A percentile compares a stretch with the other conserved stretches of the same genome.
Evolutionary conservation across 23 tunicate species (phyloP).

Genomic region (Ciona savignyi): DNA sequence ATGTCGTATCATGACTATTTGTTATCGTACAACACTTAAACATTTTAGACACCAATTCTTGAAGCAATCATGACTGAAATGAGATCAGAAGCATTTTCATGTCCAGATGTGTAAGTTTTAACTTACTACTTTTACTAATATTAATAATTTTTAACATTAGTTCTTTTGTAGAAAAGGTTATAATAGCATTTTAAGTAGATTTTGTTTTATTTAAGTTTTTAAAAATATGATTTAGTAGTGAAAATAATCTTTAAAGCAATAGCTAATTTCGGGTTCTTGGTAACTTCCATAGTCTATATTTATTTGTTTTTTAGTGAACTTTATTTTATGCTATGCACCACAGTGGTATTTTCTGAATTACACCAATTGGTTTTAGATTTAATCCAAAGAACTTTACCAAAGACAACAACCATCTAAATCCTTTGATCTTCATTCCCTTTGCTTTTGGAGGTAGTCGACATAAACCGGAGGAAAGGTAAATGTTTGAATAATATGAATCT

Average conservation of each 20-base stretch:
- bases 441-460: slow-evolving; percentile 68
- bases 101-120: slow-evolving; percentile 39
- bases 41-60: slow-evolving; percentile 52
- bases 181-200: too few relatives aligned
- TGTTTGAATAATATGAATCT: neutral
- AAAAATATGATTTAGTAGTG: too few relatives aligned
- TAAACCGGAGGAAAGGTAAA: slow-evolving; percentile 58
- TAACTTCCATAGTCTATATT: too few relatives aligned
- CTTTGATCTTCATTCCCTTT: slow-evolving; percentile 57
- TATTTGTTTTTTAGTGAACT: too few relatives aligned
- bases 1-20: neutral
- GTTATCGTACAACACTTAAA: neutral
- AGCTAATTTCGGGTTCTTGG: too few relatives aligned
- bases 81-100: slow-evolving; percentile 28
- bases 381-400: slow-evolving; percentile 28
- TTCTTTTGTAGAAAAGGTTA: too few relatives aligned
- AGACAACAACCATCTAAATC: slow-evolving; percentile 20
- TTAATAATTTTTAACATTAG: too few relatives aligned
- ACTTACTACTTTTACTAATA: neutral
- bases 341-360: neutral
- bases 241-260: too few relatives aligned
- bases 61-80: slow-evolving; percentile 63
- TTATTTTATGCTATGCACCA: neutral
- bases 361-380: slow-evolving; percentile 22
- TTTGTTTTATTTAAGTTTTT: too few relatives aligned